A percentile compares a stretch with the other conserved stretches of the same genome.
phyloP scores from a whole-genome alignment of 2,113 vertebrate genomes.

The Poeciliopsis prolifica region DNA sequence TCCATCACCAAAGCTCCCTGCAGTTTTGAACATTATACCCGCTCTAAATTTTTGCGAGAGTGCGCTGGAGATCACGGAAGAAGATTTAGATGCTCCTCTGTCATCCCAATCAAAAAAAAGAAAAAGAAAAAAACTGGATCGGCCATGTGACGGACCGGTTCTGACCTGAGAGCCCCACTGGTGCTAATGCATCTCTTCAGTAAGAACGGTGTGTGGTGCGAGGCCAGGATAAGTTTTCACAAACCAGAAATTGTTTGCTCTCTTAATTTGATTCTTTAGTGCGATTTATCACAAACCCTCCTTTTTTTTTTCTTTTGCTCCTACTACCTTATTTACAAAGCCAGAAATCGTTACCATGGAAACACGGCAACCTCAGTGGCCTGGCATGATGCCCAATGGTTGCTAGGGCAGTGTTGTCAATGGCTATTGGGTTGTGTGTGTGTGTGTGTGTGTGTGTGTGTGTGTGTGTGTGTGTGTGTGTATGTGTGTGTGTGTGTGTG shows the following conservation, averaged over 20 bases:
- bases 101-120: neutral
- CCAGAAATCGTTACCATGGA: slow-evolving; percentile 80
- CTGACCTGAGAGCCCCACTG: slow-evolving; percentile 10
- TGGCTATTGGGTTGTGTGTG: slow-evolving; percentile 73
- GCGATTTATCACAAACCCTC: slow-evolving; percentile 50
- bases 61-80: neutral
- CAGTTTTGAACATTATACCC: neutral
- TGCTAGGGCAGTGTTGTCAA: slow-evolving; percentile 81
- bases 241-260: slow-evolving; percentile 62
- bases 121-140: neutral
- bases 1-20: neutral
- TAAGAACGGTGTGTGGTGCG: slow-evolving; percentile 28
- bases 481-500: slow-evolving; percentile 56
- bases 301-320: slow-evolving; percentile 77
- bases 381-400: slow-evolving; percentile 82
- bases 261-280: slow-evolving; percentile 55
- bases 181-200: slow-evolving; percentile 36
- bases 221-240: slow-evolving; percentile 34
- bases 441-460: slow-evolving; percentile 57
- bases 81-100: neutral
- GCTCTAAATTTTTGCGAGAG: neutral
- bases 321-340: slow-evolving; percentile 80
- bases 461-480: slow-evolving; percentile 14
- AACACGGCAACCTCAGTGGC: slow-evolving; percentile 79
- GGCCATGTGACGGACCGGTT: slow-evolving; percentile 4